These are phyloP conservation scores for Lepidurus arcticus DNA, from an alignment of 1,140 invertebrate genomes.

Conservation along the genomic window DNA sequence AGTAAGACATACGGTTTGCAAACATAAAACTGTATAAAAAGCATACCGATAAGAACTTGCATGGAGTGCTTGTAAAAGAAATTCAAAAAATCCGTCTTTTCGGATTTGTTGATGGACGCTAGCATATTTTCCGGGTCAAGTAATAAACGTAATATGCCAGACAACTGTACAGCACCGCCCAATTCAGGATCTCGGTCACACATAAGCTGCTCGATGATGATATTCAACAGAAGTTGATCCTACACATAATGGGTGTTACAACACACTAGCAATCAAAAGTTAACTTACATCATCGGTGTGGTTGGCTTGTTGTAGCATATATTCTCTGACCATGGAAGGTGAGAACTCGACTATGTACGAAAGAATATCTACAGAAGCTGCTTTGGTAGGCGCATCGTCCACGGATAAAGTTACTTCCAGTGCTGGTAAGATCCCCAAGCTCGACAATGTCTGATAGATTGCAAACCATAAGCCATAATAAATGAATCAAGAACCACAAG, in stretches of 20 bases:
- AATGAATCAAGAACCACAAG: background rate
- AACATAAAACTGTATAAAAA: background rate
- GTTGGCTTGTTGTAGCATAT: slow-evolving; percentile 84
- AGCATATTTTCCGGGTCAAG: slow-evolving; percentile 99
- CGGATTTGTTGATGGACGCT: slow-evolving; percentile 84
- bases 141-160: slow-evolving; percentile 84
- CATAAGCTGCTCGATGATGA: slow-evolving; percentile 95
- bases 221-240: slow-evolving; percentile 92
- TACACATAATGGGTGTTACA: slow-evolving; percentile 45
- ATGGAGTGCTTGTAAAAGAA: slow-evolving; percentile 99
- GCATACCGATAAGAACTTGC: slow-evolving; percentile 79
- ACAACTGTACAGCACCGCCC: slow-evolving; percentile 91
- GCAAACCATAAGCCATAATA: slow-evolving; percentile 37
- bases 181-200: slow-evolving; percentile 80
- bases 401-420: slow-evolving; percentile 89
- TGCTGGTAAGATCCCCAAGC: slow-evolving; percentile 85
- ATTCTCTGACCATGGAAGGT: slow-evolving; percentile 93
- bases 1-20: background rate
- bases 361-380: slow-evolving; percentile 94
- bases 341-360: slow-evolving; percentile 98
- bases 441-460: slow-evolving; percentile 68
- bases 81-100: slow-evolving; percentile 96
- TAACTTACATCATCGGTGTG: slow-evolving; percentile 74
- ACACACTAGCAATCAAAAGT: slow-evolving; percentile 24
- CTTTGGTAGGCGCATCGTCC: slow-evolving; percentile 88